Percentiles rank a stretch among this genome's conserved stretches.
These are phyloP conservation scores for Microcebus lehilahytsara DNA, from an alignment of 2,113 vertebrate species.

Conservation along the genomic window DNA sequence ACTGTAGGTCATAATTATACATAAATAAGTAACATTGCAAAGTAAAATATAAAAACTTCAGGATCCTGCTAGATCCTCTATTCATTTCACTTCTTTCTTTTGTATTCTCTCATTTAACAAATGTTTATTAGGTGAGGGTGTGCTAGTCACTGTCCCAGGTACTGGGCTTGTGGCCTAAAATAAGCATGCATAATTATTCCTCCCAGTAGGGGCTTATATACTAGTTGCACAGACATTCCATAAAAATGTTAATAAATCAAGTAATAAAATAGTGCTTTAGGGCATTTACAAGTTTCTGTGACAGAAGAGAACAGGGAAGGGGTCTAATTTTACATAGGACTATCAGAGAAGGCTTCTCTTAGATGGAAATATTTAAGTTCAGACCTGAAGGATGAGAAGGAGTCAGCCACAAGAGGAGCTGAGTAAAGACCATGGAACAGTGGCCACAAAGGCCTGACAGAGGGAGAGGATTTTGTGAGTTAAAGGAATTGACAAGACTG, in stretches of 20 bases:
- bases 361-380: not conserved
- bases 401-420: not conserved
- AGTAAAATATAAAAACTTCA: not conserved
- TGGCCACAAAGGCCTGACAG: not conserved
- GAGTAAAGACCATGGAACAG: not conserved
- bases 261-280: not conserved
- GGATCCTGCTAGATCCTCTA: not conserved
- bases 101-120: not conserved
- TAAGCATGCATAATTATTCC: not conserved
- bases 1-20: not conserved
- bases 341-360: not conserved
- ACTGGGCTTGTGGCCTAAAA: not conserved
- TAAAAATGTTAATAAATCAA: slow-evolving; percentile 2
- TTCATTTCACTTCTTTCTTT: not conserved
- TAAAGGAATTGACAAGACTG: not conserved
- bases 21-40: not conserved
- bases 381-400: not conserved
- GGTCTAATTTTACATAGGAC: not conserved
- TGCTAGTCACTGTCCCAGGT: not conserved
- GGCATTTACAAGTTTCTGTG: not conserved
- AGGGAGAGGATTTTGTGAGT: not conserved
- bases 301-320: not conserved
- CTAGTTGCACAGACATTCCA: not conserved
- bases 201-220: not conserved
- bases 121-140: not conserved